A percentile compares a stretch with the other conserved stretches of the same genome.
Conservation (phyloP, 2,888 invertebrate genomes). For the Platynereis dumerilii region DNA sequence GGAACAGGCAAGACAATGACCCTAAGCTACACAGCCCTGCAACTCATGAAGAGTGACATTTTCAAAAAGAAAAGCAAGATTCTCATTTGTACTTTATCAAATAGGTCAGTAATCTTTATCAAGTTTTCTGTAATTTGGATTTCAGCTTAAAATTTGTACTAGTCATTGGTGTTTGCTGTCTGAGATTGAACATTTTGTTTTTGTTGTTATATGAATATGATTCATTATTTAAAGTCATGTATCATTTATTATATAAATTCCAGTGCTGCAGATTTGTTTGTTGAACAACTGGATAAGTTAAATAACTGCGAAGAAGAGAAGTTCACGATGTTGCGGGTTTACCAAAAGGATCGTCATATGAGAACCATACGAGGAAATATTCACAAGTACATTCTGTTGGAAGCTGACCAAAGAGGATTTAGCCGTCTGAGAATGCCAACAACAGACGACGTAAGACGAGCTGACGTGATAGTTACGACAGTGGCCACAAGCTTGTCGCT, state of each 20-base stretch:
- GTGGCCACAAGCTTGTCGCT: background rate
- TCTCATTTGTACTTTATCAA: slow-evolving; percentile 57
- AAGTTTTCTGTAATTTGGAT: no score
- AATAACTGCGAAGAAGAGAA: background rate
- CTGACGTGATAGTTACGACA: background rate
- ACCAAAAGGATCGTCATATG: background rate
- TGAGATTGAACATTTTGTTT: no score
- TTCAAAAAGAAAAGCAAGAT: slow-evolving; percentile 43
- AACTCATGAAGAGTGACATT: no score
- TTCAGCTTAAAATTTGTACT: no score
- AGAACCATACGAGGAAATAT: background rate
- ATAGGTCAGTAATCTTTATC: no score
- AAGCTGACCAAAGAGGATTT: background rate
- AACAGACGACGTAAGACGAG: background rate
- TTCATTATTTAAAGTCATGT: no score
- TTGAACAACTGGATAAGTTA: background rate
- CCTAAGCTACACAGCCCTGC: slow-evolving; percentile 55
- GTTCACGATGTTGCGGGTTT: background rate
- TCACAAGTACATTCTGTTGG: background rate
- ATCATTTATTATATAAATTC: no score
- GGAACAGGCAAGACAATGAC: slow-evolving; percentile 63
- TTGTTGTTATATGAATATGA: no score
- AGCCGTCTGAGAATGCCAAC: background rate
- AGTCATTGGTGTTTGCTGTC: no score
- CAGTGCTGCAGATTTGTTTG: background rate